Conservation (phyloP, 2,888 invertebrate species). For the Philereme vetulata region DNA sequence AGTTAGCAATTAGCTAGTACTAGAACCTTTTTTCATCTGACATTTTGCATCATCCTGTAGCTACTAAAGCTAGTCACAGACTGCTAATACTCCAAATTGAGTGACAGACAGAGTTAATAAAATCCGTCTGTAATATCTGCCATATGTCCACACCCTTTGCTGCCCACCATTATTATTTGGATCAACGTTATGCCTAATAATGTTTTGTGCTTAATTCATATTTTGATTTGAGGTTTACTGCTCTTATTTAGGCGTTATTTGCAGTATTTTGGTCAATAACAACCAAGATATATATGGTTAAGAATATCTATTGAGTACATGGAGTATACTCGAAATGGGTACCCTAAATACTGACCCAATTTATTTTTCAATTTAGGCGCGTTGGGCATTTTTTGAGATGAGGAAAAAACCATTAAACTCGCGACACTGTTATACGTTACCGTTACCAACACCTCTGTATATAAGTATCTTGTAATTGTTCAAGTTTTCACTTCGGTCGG, state of each 20-base stretch:
- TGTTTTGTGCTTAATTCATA: constrained; percentile 28
- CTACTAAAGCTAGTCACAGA: constrained; percentile 46
- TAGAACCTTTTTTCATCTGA: not conserved
- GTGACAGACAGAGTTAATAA: constrained; percentile 80
- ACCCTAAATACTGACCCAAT: no score
- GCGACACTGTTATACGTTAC: no score
- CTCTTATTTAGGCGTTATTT: not conserved
- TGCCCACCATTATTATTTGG: constrained; percentile 13
- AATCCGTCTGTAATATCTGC: constrained; percentile 66
- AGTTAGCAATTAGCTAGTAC: no score
- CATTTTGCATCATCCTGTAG: constrained; percentile 50
- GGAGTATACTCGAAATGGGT: no score
- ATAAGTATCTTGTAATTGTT: no score
- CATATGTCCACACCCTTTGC: constrained; percentile 75
- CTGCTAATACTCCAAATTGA: constrained; percentile 74
- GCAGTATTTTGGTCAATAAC: not conserved
- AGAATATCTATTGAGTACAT: no score
- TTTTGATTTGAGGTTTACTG: constrained; percentile 17
- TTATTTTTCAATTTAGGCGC: no score
- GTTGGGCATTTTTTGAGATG: no score
- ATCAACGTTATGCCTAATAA: constrained; percentile 16
- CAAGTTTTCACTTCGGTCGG: no score
- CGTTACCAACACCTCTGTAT: no score
- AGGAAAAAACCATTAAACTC: no score
- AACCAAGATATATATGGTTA: no score